phyloP scores from a whole-genome alignment of 53 echinoderm and acorn worm species.

The Astropecten irregularis region DNA sequence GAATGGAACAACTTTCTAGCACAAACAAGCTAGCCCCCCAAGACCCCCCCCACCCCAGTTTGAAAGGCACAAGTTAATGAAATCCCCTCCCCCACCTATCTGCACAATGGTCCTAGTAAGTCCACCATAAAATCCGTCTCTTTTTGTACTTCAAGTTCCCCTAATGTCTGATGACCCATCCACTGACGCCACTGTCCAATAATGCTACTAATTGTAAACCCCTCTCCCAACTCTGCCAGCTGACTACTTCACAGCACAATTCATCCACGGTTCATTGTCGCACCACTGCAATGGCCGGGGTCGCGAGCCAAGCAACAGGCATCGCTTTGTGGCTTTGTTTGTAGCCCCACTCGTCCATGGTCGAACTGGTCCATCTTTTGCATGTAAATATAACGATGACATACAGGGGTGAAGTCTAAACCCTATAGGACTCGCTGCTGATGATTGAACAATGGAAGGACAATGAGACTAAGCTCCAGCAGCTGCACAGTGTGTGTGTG shows the following conservation, averaged over 20 bases:
- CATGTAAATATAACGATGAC: no score
- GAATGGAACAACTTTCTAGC: constrained; percentile 38
- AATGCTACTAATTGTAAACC: neutral
- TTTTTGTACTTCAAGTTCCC: neutral
- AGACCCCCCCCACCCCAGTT: constrained; percentile 29
- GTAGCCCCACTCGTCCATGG: no score
- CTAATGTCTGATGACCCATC: neutral
- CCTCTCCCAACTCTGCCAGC: neutral
- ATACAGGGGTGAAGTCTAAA: no score
- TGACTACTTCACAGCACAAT: constrained; percentile 35
- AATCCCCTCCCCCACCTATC: neutral
- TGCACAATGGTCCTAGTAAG: neutral
- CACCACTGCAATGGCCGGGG: no score
- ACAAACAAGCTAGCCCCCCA: constrained; percentile 40
- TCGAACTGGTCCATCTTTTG: no score
- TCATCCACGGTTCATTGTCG: constrained; percentile 39
- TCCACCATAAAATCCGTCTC: no score
- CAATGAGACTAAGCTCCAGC: no score
- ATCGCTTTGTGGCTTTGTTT: no score
- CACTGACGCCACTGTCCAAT: neutral
- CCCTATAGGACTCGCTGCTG: no score
- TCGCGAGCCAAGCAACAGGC: no score
- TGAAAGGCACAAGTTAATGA: constrained; percentile 32
- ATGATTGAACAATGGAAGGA: no score
- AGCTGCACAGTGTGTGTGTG: no score